phyloP scores from a whole-genome alignment of 2,888 invertebrate genomes.

The Onchidella celtica region DNA sequence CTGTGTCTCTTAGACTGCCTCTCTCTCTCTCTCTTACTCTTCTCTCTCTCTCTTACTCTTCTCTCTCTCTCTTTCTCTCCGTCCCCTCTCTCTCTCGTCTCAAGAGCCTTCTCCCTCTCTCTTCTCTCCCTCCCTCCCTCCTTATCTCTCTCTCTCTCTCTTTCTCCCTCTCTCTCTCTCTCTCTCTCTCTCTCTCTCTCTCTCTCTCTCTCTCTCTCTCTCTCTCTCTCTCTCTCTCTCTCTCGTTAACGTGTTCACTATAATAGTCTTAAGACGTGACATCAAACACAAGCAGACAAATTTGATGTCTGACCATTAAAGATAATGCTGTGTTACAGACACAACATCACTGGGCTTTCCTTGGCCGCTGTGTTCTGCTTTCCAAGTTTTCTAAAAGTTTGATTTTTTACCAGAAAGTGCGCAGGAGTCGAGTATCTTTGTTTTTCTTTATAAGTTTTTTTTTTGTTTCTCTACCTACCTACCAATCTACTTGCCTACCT shows the following conservation, averaged over 20 bases:
- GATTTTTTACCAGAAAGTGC: too few species aligned
- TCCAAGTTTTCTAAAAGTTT: too few species aligned
- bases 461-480: too few species aligned
- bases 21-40: conserved; percentile 17
- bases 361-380: too few species aligned
- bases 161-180: conserved; percentile 5
- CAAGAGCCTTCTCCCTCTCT: not conserved
- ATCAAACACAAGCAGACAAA: too few species aligned
- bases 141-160: too few species aligned
- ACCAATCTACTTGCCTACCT: too few species aligned
- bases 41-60: conserved; percentile 16
- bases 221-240: conserved; percentile 24
- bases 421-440: too few species aligned
- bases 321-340: too few species aligned
- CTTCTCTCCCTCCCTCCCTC: not conserved
- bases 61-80: conserved; percentile 27
- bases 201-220: not conserved
- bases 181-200: not conserved
- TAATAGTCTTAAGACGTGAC: not conserved
- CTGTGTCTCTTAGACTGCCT: conserved; percentile 2
- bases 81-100: not conserved
- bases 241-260: not conserved
- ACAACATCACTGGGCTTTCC: too few species aligned
- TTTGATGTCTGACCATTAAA: too few species aligned
- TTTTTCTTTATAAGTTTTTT: too few species aligned